A percentile compares a stretch with the other conserved stretches of the same genome.
Evolutionary conservation across 92 coral and sea anemone genomes (phyloP).

Genomic region (Epizoanthus stellaris): DNA sequence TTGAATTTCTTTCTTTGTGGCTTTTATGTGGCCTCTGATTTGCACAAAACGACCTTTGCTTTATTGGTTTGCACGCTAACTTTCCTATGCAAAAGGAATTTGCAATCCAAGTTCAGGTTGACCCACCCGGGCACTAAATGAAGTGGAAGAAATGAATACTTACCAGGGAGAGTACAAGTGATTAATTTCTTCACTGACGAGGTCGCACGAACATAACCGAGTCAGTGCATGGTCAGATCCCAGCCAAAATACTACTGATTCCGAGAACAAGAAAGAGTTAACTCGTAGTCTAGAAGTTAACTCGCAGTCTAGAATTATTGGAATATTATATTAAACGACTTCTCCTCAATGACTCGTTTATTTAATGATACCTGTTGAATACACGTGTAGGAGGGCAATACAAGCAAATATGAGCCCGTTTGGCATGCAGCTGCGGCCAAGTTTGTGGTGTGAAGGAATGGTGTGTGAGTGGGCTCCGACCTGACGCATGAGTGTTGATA

Average conservation of each 20-base stretch:
- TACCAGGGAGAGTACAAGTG: too few relatives aligned
- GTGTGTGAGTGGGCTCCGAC: not conserved
- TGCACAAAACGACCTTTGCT: too few relatives aligned
- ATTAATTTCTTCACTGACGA: too few relatives aligned
- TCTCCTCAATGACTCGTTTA: not conserved
- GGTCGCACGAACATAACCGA: too few relatives aligned
- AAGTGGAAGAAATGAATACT: too few relatives aligned
- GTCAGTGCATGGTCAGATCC: not conserved
- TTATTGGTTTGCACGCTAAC: too few relatives aligned
- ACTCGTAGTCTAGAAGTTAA: not conserved
- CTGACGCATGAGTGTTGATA: not conserved
- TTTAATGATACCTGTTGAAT: constrained; percentile 1
- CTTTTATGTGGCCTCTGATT: too few relatives aligned
- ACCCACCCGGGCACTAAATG: too few relatives aligned
- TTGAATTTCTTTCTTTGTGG: too few relatives aligned
- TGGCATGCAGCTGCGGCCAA: not conserved
- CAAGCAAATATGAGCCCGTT: not conserved
- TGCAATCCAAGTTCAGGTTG: too few relatives aligned
- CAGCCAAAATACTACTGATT: not conserved
- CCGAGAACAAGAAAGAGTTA: not conserved
- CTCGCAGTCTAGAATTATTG: not conserved
- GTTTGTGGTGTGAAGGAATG: not conserved
- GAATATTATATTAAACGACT: not conserved
- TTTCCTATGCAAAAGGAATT: too few relatives aligned
- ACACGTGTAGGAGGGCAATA: not conserved